Evolutionary conservation across 2,797 vertebrate genomes (phyloP), one percentile per base, ranked within the genome.

Genomic region (Sebastolobus alascanus): DNA sequence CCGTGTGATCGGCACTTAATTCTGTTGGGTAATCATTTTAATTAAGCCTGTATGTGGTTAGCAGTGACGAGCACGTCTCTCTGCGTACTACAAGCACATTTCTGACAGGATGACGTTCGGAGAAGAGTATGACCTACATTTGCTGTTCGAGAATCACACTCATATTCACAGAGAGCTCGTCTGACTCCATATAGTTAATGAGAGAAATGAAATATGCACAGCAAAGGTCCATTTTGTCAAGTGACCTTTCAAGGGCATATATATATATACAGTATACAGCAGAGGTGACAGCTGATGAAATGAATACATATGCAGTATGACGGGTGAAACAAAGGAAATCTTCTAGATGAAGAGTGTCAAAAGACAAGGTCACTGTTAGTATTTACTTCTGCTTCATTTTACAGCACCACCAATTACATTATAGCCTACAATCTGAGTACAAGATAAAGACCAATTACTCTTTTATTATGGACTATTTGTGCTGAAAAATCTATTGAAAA

Each of bases 21-120:
- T 93, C 83, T 82, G 84, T 87, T 87, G 93, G 92, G 73, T 93
- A 89, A 94, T 93, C 68, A 43, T 89, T 93, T 92, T 93, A 94
- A 95, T 95, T 87, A 91, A 87, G 84, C 80, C 84, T 84, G 55
- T 73, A 25, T 79, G 83, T 82, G 89, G 82, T 82, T 69, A 75
- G 68, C 65, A 20, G 84, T 50, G 84, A 85, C 13, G 14, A 76
- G 87, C 73, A 38, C 12, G 61, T 84, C 82, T 87, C 90, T 77
- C 79, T 22, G 69, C 40, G 10, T 82, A 79, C 76, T 80, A 85
- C 77, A n/a, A 86, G 75, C 85, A 82, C 84, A 73, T 75, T 67
- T 86, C 33, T 85, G 84, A 90, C 80, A 77, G 85, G 83, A 82
- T 78, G 89, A 89, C 67, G 83, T 80, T 84, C n/a, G 69, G 74